These are phyloP conservation scores for Lagopus leucura DNA, from an alignment of 2,113 vertebrate genomes.

Conservation along the genomic window DNA sequence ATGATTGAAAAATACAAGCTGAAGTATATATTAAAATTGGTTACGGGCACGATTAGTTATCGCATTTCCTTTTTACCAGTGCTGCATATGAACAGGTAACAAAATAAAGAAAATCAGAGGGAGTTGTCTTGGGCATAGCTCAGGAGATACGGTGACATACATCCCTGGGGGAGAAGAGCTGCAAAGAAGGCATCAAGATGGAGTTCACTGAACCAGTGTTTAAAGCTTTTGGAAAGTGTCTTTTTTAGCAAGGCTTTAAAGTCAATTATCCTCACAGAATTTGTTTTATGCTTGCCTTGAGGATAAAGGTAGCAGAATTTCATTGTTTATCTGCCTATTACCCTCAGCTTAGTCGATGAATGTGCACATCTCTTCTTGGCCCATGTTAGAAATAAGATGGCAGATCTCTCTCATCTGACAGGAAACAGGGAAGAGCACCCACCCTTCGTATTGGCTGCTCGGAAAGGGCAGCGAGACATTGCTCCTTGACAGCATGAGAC, in stretches of 20 bases:
- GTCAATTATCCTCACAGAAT: slow-evolving; percentile 11
- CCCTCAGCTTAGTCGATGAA: background rate
- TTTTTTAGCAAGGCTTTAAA: slow-evolving; percentile 49
- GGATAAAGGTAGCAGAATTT: background rate
- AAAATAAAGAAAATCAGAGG: background rate
- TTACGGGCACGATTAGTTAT: background rate
- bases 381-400: background rate
- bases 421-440: fast-evolving
- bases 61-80: background rate
- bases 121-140: background rate
- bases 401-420: background rate
- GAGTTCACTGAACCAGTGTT: background rate
- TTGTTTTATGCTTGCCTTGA: slow-evolving; percentile 21
- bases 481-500: background rate
- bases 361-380: background rate
- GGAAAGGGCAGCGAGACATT: background rate
- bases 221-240: slow-evolving; percentile 26
- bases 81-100: background rate
- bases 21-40: background rate
- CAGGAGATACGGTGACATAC: background rate
- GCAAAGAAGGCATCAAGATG: slow-evolving; percentile 47
- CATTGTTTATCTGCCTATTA: slow-evolving; percentile 1
- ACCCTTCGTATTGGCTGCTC: background rate
- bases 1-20: background rate
- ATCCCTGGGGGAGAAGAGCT: slow-evolving; percentile 14